Base-by-base conservation (phyloP, 2,888 invertebrate species). In the Cheilosia grossa region DNA sequence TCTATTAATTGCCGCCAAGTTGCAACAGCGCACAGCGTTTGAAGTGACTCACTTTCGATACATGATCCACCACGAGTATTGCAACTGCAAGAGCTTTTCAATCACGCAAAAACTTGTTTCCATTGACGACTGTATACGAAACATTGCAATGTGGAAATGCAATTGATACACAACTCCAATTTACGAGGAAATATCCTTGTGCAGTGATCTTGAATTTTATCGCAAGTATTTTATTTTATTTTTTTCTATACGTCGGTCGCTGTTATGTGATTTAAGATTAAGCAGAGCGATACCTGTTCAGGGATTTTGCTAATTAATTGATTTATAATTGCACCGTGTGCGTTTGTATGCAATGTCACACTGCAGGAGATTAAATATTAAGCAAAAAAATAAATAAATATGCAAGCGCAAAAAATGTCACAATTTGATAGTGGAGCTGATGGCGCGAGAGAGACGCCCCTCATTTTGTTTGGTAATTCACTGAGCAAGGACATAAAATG, bases 121-220 rank as follows among this genome's bases (percentile, higher is more conserved):
- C 82, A 79, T 83, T 79, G 79, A 56, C 27, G 17, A n/a, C 3
- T 47, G 19, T 30, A 67, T 15, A 17, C 61, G 37, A 47, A 33
- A 21, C 44, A 27, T 67, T 73, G 69, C 63, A 83, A 78, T 73
- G 78, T 73, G 73, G 67, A 82, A 83, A 83, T 79, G 69, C 69
- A 74, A 79, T 74, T 78, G 78, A 78, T 78, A 64, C 30, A 74
- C 78, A 67, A 58, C 40, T 74, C 58, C 73, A 79, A 69, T 78
- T 78, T 40, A 51, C 69, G 82, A 79, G 82, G 82, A 83, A 83
- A 79, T 83, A 79, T 83, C 82, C 82, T 83, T 83, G 82, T 74
- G 58, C 64, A 24, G 24, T 83, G 82, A 83, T 79, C 82, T 83
- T 83, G 79, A 79, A 79, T 74, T 64, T 37, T 40, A 15, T 15